Conservation (phyloP, 2,797 vertebrate genomes). For the Sibirionetta formosa region DNA sequence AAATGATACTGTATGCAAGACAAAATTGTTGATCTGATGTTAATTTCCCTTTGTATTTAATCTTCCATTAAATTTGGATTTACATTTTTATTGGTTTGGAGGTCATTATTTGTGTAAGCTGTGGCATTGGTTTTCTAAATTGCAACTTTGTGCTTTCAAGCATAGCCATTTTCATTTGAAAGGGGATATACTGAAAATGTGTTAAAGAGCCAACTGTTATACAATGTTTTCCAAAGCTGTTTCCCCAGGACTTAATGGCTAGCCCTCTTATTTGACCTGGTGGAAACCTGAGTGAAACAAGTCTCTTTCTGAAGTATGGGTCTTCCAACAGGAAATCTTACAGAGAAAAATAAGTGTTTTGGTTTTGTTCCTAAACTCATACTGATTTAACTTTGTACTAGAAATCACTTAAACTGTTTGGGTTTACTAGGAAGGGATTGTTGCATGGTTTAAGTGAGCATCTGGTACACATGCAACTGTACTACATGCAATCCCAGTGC, state of each 20-base stretch:
- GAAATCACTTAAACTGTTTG: background rate
- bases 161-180: slow-evolving; percentile 75
- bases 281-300: background rate
- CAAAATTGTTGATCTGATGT: slow-evolving; percentile 66
- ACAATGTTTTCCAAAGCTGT: slow-evolving; percentile 38
- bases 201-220: slow-evolving; percentile 31
- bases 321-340: background rate
- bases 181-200: slow-evolving; percentile 30
- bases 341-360: background rate
- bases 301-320: background rate
- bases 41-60: slow-evolving; percentile 69
- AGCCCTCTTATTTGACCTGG: slow-evolving; percentile 1
- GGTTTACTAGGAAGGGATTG: background rate
- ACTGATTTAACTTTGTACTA: background rate
- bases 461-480: background rate
- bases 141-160: slow-evolving; percentile 75
- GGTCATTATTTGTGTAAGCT: slow-evolving; percentile 55
- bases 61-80: slow-evolving; percentile 74
- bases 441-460: slow-evolving; percentile 9
- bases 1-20: slow-evolving; percentile 5
- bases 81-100: slow-evolving; percentile 79
- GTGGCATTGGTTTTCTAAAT: slow-evolving; percentile 64
- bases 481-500: slow-evolving; percentile 32
- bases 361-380: background rate
- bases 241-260: slow-evolving; percentile 23